These are phyloP conservation scores for Ceratotherium simum DNA, from an alignment of 2,113 vertebrate species.

Conservation along the genomic window DNA sequence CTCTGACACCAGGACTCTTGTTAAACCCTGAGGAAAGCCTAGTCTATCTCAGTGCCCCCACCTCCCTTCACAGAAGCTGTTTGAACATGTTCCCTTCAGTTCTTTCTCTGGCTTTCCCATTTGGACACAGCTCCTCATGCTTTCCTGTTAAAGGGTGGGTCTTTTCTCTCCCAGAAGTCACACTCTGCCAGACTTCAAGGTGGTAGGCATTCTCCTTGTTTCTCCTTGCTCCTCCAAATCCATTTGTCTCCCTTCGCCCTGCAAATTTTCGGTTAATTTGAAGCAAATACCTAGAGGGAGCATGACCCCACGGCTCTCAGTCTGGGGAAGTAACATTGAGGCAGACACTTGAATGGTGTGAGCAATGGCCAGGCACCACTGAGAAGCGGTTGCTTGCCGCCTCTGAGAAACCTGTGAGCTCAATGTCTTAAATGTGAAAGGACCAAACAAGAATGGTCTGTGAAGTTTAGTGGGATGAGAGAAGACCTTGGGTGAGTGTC, in stretches of 20 bases:
- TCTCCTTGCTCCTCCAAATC: not conserved
- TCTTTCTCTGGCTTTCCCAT: not conserved
- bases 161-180: not conserved
- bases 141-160: not conserved
- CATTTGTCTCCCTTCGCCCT: too few species aligned
- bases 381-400: not conserved
- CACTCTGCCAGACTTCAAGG: not conserved
- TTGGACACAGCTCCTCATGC: not conserved
- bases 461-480: too few species aligned
- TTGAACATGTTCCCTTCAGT: not conserved
- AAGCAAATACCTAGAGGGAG: not conserved
- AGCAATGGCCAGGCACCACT: not conserved
- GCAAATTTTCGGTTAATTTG: not conserved
- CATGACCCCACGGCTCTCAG: not conserved
- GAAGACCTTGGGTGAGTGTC: rapidly evolving
- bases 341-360: not conserved
- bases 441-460: not conserved
- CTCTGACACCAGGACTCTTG: not conserved
- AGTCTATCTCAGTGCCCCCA: not conserved
- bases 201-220: not conserved
- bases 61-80: not conserved
- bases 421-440: too few species aligned
- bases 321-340: not conserved
- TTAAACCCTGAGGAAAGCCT: not conserved
- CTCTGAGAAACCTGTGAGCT: not conserved